Conservation (phyloP, 2,797 vertebrate species). For the Rallus crepitans region DNA sequence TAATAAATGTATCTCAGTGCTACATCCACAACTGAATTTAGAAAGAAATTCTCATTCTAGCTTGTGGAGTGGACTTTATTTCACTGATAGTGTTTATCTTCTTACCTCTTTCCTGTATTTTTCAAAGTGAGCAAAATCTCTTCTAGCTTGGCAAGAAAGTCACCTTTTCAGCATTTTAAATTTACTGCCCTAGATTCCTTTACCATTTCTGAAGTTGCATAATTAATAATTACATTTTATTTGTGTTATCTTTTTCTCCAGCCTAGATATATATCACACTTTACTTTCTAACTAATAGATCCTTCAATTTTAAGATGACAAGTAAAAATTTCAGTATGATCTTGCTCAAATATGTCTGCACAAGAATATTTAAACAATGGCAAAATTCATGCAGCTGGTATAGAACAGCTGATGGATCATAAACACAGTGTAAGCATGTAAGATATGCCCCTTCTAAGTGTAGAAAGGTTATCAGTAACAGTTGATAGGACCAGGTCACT, state of each 20-base stretch:
- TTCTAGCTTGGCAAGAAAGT: not conserved
- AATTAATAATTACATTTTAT: not conserved
- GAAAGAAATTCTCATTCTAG: not conserved
- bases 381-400: not conserved
- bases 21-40: not conserved
- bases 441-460: not conserved
- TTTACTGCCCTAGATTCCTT: not conserved
- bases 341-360: not conserved
- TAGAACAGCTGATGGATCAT: not conserved
- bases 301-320: not conserved
- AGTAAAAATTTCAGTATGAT: not conserved
- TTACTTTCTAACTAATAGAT: not conserved
- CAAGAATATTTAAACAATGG: not conserved
- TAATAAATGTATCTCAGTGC: not conserved
- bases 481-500: not conserved
- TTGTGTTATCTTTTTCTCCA: not conserved
- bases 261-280: not conserved
- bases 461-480: not conserved
- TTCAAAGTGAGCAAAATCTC: not conserved
- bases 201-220: not conserved
- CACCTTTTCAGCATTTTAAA: not conserved
- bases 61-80: not conserved
- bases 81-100: not conserved
- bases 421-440: not conserved
- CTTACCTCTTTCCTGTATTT: not conserved